Evolutionary conservation across 2,888 invertebrate genomes (phyloP).

Genomic region (Diaperis boleti): DNA sequence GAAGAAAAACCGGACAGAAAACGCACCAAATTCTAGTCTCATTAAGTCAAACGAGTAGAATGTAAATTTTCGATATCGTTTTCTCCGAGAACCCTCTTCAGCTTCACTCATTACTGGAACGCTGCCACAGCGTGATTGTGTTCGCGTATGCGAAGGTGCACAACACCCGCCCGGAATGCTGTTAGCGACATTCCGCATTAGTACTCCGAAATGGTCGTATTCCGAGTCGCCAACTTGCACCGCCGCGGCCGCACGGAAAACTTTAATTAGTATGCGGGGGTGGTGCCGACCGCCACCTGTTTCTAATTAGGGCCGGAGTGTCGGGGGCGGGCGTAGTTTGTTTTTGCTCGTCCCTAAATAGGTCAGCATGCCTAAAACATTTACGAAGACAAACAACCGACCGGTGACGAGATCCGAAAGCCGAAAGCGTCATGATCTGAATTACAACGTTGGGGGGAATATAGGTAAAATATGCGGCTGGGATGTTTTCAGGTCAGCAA

Average conservation of each 20-base stretch:
- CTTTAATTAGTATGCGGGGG: conserved; percentile 28
- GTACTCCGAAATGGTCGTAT: conserved; percentile 49
- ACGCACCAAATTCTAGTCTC: too few relatives aligned
- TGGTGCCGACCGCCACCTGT: conserved; percentile 40
- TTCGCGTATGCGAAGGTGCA: too few relatives aligned
- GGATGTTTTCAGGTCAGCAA: too few relatives aligned
- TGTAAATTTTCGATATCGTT: too few relatives aligned
- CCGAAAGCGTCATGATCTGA: conserved; percentile 30
- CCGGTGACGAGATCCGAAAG: conserved; percentile 36
- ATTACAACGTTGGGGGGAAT: conserved; percentile 21
- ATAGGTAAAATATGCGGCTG: too few relatives aligned
- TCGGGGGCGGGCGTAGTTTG: conserved; percentile 40
- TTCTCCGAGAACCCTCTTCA: too few relatives aligned
- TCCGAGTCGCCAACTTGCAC: conserved; percentile 46
- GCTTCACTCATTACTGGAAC: too few relatives aligned
- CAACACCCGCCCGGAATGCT: conserved; percentile 18
- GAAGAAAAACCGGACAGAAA: too few relatives aligned
- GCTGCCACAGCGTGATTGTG: too few relatives aligned
- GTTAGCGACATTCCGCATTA: conserved; percentile 46
- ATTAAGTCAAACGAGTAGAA: too few relatives aligned
- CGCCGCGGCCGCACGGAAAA: conserved; percentile 39
- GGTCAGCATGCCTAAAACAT: conserved; percentile 40
- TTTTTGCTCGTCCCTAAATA: conserved; percentile 43
- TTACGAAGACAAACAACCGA: conserved; percentile 42
- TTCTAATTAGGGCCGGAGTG: conserved; percentile 44